Conservation (phyloP, 2,888 invertebrate genomes). For the Kryphioiulus occultus region DNA sequence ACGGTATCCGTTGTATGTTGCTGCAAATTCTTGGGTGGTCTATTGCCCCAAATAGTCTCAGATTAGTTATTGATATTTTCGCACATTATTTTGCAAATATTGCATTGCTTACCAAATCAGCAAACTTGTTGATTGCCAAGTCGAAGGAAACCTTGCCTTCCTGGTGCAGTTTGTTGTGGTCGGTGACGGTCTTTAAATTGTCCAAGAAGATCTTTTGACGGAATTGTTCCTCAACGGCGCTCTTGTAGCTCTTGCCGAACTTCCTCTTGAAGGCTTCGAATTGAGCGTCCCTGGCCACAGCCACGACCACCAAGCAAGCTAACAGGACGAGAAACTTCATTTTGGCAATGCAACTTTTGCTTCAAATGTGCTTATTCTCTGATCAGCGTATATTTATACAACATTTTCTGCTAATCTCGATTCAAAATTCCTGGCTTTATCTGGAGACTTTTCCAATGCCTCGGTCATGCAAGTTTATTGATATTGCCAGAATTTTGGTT, state of each 20-base stretch:
- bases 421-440: too few relatives aligned
- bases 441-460: too few relatives aligned
- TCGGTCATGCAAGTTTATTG: too few relatives aligned
- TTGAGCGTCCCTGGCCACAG: not conserved
- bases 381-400: too few relatives aligned
- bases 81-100: slow-evolving; percentile 54
- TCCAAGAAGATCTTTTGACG: slow-evolving; percentile 35
- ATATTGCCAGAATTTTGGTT: too few relatives aligned
- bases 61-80: too few relatives aligned
- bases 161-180: slow-evolving; percentile 30
- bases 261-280: not conserved
- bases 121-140: slow-evolving; percentile 45
- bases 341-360: slow-evolving; percentile 4
- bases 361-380: too few relatives aligned
- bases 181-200: not conserved
- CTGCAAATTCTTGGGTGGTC: slow-evolving; percentile 11
- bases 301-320: not conserved
- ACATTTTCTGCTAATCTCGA: too few relatives aligned
- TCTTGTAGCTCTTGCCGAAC: slow-evolving; percentile 42
- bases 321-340: not conserved
- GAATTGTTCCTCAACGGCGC: slow-evolving; percentile 11
- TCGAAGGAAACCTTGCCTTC: slow-evolving; percentile 21
- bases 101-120: slow-evolving; percentile 29
- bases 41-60: not conserved
- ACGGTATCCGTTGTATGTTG: not conserved